These are phyloP conservation scores for Platorchestia sp. DNA, from an alignment of 1,140 invertebrate genomes.

Conservation along the genomic window DNA sequence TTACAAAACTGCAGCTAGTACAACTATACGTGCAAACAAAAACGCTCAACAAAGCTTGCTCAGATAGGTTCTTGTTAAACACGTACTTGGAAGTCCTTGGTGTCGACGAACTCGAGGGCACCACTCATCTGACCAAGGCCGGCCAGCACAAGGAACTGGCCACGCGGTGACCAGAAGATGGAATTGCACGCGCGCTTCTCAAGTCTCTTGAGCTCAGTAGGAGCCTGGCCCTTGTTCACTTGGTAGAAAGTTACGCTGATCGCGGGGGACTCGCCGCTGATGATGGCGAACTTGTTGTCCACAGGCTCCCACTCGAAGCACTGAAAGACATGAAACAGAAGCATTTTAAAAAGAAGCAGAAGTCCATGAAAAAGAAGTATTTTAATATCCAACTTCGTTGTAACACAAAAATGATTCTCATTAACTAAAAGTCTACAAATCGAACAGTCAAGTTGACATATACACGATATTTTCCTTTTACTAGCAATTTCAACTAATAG, in stretches of 20 bases:
- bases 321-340: slow-evolving; percentile 74
- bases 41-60: no score
- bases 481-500: no score
- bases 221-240: slow-evolving; percentile 88
- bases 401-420: neutral
- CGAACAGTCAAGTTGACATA: no score
- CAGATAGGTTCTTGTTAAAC: neutral
- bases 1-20: no score
- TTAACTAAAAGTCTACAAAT: no score
- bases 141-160: slow-evolving; percentile 95
- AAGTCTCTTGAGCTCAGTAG: slow-evolving; percentile 88
- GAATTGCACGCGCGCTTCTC: slow-evolving; percentile 94
- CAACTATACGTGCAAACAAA: no score
- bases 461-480: no score
- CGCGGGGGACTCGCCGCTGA: slow-evolving; percentile 91
- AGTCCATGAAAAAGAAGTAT: neutral
- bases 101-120: slow-evolving; percentile 94
- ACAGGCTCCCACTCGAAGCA: slow-evolving; percentile 99
- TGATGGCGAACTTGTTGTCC: slow-evolving; percentile 95
- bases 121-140: slow-evolving; percentile 87
- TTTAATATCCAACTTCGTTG: neutral
- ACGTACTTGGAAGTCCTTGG: slow-evolving; percentile 71
- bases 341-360: no score
- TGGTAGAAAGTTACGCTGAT: slow-evolving; percentile 95
- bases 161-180: slow-evolving; percentile 95